A percentile compares a stretch with the other conserved stretches of the same genome.
Evolutionary conservation across 2,797 vertebrate genomes (phyloP).

Genomic region (Argyrosomus regius): DNA sequence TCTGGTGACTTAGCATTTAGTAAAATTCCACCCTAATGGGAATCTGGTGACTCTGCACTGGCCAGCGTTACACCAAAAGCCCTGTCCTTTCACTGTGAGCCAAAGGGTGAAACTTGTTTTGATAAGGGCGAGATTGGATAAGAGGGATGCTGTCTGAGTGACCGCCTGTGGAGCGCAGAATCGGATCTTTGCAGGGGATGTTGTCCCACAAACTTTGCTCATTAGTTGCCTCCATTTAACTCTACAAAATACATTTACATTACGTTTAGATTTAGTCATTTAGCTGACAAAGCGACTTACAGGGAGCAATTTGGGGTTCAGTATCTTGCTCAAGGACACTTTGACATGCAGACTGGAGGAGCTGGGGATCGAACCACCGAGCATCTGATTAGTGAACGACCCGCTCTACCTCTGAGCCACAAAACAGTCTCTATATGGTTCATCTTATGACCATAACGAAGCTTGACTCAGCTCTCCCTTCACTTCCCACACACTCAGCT

Average conservation of each 20-base stretch:
- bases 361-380: no score
- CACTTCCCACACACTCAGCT: constrained; percentile 10
- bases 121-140: constrained; percentile 48
- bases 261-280: no score
- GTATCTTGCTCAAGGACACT: no score
- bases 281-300: no score
- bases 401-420: background rate
- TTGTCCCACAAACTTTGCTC: background rate
- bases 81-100: constrained; percentile 64
- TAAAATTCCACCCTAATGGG: constrained; percentile 68
- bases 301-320: no score
- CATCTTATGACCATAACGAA: background rate
- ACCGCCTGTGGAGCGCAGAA: background rate
- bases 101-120: constrained; percentile 65
- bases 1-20: constrained; percentile 66
- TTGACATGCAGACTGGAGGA: no score
- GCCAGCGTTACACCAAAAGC: constrained; percentile 53
- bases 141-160: constrained; percentile 32
- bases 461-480: background rate
- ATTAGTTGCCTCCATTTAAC: background rate
- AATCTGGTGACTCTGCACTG: constrained; percentile 74
- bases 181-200: background rate
- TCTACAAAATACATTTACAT: background rate
- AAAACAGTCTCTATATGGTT: background rate
- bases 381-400: no score